These are phyloP conservation scores for Ornithorhynchus anatinus DNA, from an alignment of 2,113 vertebrate genomes.

Conservation along the genomic window DNA sequence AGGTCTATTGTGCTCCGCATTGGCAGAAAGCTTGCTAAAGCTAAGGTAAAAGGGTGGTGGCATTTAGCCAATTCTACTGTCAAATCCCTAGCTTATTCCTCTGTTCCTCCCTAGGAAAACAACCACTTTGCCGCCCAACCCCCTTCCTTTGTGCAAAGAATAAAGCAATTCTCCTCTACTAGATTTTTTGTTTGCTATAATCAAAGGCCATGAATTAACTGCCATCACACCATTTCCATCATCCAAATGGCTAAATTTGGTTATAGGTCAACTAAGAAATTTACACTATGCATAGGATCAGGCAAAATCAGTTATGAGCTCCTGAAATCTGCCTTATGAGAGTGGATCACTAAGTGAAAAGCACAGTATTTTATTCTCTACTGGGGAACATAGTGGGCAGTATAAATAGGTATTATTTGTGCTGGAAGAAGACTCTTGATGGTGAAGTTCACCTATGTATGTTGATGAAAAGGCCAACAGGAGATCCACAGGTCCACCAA, in stretches of 20 bases:
- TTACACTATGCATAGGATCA: neutral
- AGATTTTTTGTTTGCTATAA: constrained; percentile 44
- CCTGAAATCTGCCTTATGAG: neutral
- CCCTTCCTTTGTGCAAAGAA: constrained; percentile 46
- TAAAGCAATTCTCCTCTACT: constrained; percentile 52
- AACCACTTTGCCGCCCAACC: constrained; percentile 50
- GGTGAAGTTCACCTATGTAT: too few relatives aligned
- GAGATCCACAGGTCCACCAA: too few relatives aligned
- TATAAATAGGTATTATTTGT: too few relatives aligned
- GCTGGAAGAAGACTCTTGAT: too few relatives aligned
- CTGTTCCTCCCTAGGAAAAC: constrained; percentile 44
- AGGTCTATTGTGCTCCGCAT: constrained; percentile 46
- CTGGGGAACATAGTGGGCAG: neutral
- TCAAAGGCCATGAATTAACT: neutral
- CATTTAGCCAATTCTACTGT: constrained; percentile 51
- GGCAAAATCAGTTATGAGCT: neutral
- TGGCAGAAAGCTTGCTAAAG: constrained; percentile 63
- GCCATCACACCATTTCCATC: constrained; percentile 9
- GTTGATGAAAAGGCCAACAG: too few relatives aligned
- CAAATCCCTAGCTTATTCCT: constrained; percentile 50
- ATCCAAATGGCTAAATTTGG: constrained; percentile 18
- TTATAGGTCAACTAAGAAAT: constrained; percentile 18
- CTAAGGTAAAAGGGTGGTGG: constrained; percentile 47
- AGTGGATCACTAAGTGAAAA: neutral
- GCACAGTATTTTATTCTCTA: neutral